phyloP scores from a whole-genome alignment of 1,140 invertebrate genomes.

The Hyles euphorbiae region DNA sequence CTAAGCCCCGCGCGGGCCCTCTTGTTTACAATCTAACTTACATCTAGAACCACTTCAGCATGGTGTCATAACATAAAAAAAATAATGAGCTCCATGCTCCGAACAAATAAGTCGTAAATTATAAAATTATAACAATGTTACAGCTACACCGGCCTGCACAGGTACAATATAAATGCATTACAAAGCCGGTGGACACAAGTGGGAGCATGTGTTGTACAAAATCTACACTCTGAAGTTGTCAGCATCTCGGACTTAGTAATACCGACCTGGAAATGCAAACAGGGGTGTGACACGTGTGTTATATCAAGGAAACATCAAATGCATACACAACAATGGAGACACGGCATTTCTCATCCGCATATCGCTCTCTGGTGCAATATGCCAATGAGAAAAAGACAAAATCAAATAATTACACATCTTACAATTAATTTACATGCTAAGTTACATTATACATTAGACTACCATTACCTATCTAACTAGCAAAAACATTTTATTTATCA shows the following conservation, averaged over 20 bases:
- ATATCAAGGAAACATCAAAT: conserved; percentile 22
- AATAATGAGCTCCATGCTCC: conserved; percentile 28
- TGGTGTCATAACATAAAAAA: conserved; percentile 28
- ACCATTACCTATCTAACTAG: too few relatives aligned
- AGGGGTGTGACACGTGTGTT: conserved; percentile 53
- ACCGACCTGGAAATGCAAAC: conserved; percentile 76
- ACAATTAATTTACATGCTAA: too few relatives aligned
- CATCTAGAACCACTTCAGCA: conserved; percentile 39
- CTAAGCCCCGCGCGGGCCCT: conserved; percentile 26
- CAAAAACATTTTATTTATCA: too few relatives aligned
- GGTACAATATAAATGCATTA: conserved; percentile 66
- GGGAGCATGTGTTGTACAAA: conserved; percentile 54
- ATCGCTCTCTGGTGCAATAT: neutral
- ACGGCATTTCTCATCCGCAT: neutral
- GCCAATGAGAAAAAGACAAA: neutral
- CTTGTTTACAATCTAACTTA: conserved; percentile 58
- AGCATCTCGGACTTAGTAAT: conserved; percentile 68
- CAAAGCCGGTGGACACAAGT: conserved; percentile 44
- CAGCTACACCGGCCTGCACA: conserved; percentile 33
- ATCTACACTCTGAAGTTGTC: conserved; percentile 55
- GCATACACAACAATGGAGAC: neutral
- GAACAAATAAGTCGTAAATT: neutral
- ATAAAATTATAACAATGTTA: conserved; percentile 1
- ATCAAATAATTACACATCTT: too few relatives aligned
- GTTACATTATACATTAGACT: too few relatives aligned